Percentiles rank a stretch among this genome's conserved stretches.
These are phyloP conservation scores for Paradisaea rubra DNA, from an alignment of 2,113 vertebrate species.

Conservation along the genomic window DNA sequence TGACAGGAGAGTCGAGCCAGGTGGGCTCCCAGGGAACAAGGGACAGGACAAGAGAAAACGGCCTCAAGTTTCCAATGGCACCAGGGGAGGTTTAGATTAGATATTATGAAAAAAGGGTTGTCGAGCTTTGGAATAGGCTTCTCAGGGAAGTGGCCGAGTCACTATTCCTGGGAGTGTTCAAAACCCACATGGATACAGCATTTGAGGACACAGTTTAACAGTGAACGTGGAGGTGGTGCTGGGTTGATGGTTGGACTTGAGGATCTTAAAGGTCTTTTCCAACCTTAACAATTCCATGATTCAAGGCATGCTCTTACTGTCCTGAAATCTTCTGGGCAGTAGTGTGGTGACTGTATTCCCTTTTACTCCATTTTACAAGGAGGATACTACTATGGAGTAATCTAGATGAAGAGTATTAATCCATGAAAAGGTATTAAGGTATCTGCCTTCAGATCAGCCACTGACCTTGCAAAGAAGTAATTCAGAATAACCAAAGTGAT, in stretches of 20 bases:
- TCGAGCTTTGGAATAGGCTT: not conserved
- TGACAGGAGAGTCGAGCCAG: not conserved
- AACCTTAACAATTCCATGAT: not conserved
- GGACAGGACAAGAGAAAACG: not conserved
- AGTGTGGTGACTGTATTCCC: not conserved
- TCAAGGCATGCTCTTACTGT: not conserved
- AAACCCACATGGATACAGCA: not conserved
- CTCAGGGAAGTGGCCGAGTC: not conserved
- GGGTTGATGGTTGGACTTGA: not conserved
- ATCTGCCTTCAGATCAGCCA: not conserved
- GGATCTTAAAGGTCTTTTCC: not conserved
- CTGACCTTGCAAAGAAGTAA: not conserved
- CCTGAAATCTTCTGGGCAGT: not conserved
- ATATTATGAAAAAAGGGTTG: not conserved
- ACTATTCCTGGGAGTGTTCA: not conserved
- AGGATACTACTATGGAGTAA: not conserved
- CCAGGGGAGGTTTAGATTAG: not conserved
- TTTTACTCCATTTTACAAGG: not conserved
- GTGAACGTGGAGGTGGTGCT: not conserved
- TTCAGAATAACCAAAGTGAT: not conserved
- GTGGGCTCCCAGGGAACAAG: not conserved
- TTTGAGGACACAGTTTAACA: not conserved
- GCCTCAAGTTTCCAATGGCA: not conserved
- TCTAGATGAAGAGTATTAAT: not conserved
- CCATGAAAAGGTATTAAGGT: not conserved